Evolutionary conservation across 2,888 invertebrate genomes (phyloP), one percentile per base, ranked within the genome.

Genomic region (Alitta virens): DNA sequence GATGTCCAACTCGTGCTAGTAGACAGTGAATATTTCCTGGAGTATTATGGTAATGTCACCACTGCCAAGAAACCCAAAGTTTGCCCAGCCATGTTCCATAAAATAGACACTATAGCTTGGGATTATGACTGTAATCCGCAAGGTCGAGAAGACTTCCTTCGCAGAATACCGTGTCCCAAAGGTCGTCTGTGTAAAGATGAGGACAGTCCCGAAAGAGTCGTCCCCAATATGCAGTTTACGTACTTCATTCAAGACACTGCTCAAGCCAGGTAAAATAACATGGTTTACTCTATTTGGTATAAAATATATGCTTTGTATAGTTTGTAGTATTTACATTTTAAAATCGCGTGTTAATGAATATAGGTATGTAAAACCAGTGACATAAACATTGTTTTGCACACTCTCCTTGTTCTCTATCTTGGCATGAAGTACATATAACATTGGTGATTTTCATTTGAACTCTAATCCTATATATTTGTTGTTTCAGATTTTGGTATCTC

Each of bases 221-320:
- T 97, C 14, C 88, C 88, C 72, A 90, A 89, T 55, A 88, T 91
- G 82, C 97, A 98, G 83, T 94, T 98, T 82, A 97, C 97, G 0
- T 96, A 92, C 84, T 90, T 91, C 66, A 90, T 98, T 65, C 89
- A 92, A 78, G 91, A 96, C 82, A 88, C 90, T 64, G 88, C 89
- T 71, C 91, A 94, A 79, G 94, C 97, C 62, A 90, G 94, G 91
- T 92, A 33, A 33, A 33, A 33, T 33, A 5, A 33, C 7, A 33
- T 33, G 33, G 12, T 33, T 5, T 33, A 33, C 33, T 33, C 7
- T 5, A 5, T 7, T 33, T 33, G 33, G 33, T 33, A 33, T 33
- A 33, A 33, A 33, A 33, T 7, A 33, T 33, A 33, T 7, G n/a
- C n/a, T n/a, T n/a, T n/a, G n/a, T n/a, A n/a, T n/a, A n/a, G n/a